These are phyloP conservation scores for Pristionchus entomophagus DNA, from an alignment of 2,888 invertebrate species.

Conservation along the genomic window DNA sequence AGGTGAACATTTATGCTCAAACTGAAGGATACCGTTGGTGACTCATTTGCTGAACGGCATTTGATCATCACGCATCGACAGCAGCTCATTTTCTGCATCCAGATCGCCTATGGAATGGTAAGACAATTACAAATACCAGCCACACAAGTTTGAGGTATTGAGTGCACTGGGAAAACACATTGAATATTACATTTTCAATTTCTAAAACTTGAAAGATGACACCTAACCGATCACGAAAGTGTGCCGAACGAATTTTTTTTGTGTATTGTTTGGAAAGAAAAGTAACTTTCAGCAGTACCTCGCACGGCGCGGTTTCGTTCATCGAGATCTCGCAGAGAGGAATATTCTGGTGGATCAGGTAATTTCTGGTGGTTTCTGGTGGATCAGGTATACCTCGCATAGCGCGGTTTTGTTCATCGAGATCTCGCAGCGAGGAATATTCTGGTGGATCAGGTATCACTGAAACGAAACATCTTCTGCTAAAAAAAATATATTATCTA, in stretches of 20 bases:
- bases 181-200: not conserved
- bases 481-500: not conserved
- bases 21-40: not conserved
- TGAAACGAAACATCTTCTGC: not conserved
- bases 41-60: not conserved
- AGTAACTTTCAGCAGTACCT: slow-evolving; percentile 71
- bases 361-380: slow-evolving; percentile 47
- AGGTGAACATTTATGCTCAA: not conserved
- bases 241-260: too few species aligned
- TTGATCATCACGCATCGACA: slow-evolving; percentile 66
- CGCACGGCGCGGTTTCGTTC: slow-evolving; percentile 73
- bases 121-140: not conserved
- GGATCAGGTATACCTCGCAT: slow-evolving; percentile 74
- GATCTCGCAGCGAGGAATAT: slow-evolving; percentile 76
- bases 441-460: slow-evolving; percentile 67
- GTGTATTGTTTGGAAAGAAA: too few species aligned
- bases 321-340: slow-evolving; percentile 75
- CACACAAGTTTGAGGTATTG: not conserved
- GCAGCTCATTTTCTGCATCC: slow-evolving; percentile 72
- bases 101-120: slow-evolving; percentile 56
- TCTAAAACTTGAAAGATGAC: too few species aligned
- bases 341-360: slow-evolving; percentile 73
- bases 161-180: too few species aligned
- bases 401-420: slow-evolving; percentile 74
- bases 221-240: too few species aligned